Conservation (phyloP, 1,140 invertebrate genomes). For the Heliothis virescens region DNA sequence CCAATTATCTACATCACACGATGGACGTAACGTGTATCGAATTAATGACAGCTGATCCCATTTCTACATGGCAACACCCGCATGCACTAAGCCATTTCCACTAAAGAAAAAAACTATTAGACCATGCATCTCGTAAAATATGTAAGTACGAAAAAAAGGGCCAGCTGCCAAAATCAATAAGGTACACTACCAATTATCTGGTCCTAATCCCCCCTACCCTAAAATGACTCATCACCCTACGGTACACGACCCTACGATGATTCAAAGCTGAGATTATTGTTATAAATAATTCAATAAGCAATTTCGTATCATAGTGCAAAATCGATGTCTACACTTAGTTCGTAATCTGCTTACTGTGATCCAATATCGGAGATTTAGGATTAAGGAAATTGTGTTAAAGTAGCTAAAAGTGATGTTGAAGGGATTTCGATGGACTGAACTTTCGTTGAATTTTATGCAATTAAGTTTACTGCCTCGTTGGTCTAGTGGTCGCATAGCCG, state of each 20-base stretch:
- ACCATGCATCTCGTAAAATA: conserved; percentile 25
- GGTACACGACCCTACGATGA: conserved; percentile 14
- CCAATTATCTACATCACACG: too few species aligned
- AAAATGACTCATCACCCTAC: conserved; percentile 60
- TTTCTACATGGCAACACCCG: too few species aligned
- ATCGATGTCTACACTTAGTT: conserved; percentile 54
- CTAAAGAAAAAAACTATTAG: neutral
- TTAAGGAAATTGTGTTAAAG: conserved; percentile 13
- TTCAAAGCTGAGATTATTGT: conserved; percentile 59
- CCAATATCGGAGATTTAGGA: conserved; percentile 55
- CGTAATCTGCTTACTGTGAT: conserved; percentile 74
- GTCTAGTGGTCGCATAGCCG: too few species aligned
- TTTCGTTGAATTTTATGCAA: neutral
- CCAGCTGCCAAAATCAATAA: conserved; percentile 60
- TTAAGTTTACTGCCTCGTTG: too few species aligned
- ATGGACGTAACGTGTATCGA: too few species aligned
- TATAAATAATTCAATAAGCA: conserved; percentile 82
- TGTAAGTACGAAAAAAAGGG: conserved; percentile 19
- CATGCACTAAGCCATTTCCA: neutral
- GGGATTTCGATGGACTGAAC: neutral
- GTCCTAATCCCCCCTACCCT: conserved; percentile 46
- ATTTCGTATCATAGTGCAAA: conserved; percentile 60
- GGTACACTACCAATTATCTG: conserved; percentile 47
- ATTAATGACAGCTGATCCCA: too few species aligned
- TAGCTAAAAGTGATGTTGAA: neutral